Evolutionary conservation across 2,797 vertebrate species (phyloP).

Genomic region (Sciurus vulgaris): DNA sequence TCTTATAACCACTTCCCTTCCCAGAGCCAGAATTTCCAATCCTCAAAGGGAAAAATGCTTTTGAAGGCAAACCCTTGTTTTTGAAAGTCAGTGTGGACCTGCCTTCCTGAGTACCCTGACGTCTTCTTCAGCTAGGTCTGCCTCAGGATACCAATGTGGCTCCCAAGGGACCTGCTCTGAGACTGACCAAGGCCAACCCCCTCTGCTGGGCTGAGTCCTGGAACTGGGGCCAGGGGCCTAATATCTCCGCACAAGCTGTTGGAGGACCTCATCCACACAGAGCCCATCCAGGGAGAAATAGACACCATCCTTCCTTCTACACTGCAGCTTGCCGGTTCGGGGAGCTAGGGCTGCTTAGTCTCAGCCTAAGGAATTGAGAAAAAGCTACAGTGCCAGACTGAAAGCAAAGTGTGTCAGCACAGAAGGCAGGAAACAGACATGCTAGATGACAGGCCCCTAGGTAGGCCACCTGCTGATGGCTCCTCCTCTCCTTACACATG

Average conservation of each 20-base stretch:
- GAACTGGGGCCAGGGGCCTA: not conserved
- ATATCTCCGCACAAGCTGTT: too few species aligned
- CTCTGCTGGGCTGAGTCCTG: not conserved
- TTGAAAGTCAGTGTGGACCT: not conserved
- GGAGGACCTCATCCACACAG: not conserved
- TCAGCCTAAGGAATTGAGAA: not conserved
- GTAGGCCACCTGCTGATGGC: not conserved
- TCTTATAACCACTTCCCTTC: not conserved
- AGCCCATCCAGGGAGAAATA: not conserved
- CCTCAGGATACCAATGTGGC: fast-evolving
- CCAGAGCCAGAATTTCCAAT: not conserved
- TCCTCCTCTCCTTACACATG: not conserved
- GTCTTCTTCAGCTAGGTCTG: not conserved
- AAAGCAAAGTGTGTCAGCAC: not conserved
- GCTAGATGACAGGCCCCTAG: not conserved
- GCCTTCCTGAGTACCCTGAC: not conserved
- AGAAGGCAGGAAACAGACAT: not conserved
- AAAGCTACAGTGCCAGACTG: not conserved
- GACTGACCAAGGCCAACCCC: not conserved
- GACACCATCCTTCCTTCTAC: not conserved
- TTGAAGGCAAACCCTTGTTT: not conserved
- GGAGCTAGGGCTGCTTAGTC: not conserved
- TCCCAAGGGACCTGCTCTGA: not conserved
- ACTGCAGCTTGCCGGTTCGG: not conserved
- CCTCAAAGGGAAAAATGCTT: not conserved